Evolutionary conservation across 2,113 vertebrate species (phyloP), one percentile per base, ranked within the genome.

Genomic region (Zosterops borbonicus): DNA sequence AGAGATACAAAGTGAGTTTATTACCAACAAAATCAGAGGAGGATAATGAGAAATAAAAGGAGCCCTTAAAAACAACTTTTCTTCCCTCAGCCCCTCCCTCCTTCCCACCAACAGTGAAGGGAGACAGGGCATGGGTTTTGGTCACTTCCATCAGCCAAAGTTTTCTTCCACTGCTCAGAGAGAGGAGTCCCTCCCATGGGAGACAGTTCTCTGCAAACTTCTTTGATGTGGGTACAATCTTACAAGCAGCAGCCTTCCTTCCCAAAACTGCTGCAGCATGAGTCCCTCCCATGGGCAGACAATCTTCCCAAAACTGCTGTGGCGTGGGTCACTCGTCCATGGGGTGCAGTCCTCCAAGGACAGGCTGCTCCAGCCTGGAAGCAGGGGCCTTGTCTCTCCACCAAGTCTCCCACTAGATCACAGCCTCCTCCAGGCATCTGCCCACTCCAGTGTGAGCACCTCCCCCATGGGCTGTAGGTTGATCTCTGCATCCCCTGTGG

Each of bases 321-420:
- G 3, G 7, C 2, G 0, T 31, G 62, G 25, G 16, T 56, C 50
- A 16, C 77, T 80, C 5, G 2, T 39, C 22, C 78, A 47, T 0
- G 1, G 41, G 12, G 8, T 81, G 52, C 63, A 47, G n/a, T 47
- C 42, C 22, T 47, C 4, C 52, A 58, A 56, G 28, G 28, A 16
- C 63, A 58, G 52, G 44, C 79, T 69, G 53, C 41, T 81, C n/a
- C 63, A 81, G 52, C 52, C 35, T 82, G 53, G 35, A 5, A 28
- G 53, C 29, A 41, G 12, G 31, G 42, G 63, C 20, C 15, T 14
- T 5, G 8, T 80, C 33, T 49, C 14, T 28, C 64, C 39, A 25
- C 21, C 0, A 3, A 9, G 20, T 37, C 50, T 56, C 9, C 27
- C 35, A 23, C 7, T 23, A 35, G 42, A 11, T 18, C 63, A 47